These are phyloP conservation scores for Stegophylla sp. DNA, from an alignment of 2,888 invertebrate genomes.

Conservation along the genomic window DNA sequence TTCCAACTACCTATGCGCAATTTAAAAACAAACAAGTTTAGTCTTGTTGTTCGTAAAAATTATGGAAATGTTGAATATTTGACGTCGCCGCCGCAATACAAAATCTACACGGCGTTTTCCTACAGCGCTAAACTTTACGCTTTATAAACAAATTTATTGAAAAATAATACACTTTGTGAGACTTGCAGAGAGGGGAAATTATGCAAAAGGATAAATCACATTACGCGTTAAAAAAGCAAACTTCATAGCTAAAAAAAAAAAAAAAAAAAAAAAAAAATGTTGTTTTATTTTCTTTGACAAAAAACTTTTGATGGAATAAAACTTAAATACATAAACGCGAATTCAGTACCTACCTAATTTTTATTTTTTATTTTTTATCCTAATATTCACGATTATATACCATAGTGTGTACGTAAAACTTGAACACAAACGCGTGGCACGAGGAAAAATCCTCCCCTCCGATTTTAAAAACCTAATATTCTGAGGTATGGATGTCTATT, in stretches of 20 bases:
- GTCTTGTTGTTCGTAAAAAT: neutral
- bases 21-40: conserved; percentile 18
- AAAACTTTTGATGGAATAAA: neutral
- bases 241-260: neutral
- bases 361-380: too few relatives aligned
- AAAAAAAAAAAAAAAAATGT: neutral
- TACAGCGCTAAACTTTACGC: neutral
- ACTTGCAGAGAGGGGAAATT: neutral
- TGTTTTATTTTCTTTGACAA: neutral
- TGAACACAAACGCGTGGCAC: too few relatives aligned
- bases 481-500: too few relatives aligned
- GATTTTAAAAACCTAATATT: too few relatives aligned
- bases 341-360: neutral
- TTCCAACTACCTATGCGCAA: neutral
- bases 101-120: neutral
- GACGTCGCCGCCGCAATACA: neutral
- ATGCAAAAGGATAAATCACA: neutral
- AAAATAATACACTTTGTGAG: neutral
- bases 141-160: neutral
- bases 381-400: too few relatives aligned
- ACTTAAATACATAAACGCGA: neutral
- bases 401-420: neutral
- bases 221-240: neutral
- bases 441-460: too few relatives aligned
- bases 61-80: conserved; percentile 10